These are phyloP conservation scores for Ecdyonurus torrentis DNA, from an alignment of 2,888 invertebrate species.

Conservation along the genomic window DNA sequence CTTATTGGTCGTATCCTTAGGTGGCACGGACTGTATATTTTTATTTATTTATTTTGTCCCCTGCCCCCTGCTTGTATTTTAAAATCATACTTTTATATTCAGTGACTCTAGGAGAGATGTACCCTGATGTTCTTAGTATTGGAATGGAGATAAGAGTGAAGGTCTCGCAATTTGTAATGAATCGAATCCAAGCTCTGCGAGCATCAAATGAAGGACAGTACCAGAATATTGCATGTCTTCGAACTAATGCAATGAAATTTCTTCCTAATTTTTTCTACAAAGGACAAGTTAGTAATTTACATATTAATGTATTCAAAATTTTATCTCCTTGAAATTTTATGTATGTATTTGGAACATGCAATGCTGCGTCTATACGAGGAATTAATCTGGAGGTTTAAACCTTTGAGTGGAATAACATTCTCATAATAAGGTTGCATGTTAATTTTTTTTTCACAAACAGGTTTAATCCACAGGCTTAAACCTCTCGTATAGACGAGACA, in stretches of 20 bases:
- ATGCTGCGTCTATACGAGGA: too few relatives aligned
- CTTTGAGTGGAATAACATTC: too few relatives aligned
- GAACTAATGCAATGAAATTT: constrained; percentile 99
- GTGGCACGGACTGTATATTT: too few relatives aligned
- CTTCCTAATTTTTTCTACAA: constrained; percentile 92
- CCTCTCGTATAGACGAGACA: too few relatives aligned
- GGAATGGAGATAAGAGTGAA: constrained; percentile 98
- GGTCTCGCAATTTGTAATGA: constrained; percentile 89
- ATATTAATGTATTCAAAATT: too few relatives aligned
- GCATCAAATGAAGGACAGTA: constrained; percentile 56
- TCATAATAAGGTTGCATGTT: too few relatives aligned
- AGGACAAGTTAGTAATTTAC: constrained; percentile 50
- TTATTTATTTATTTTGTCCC: not conserved
- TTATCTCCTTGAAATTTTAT: too few relatives aligned
- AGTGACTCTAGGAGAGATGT: constrained; percentile 83
- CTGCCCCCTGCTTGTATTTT: not conserved
- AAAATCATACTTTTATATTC: constrained; percentile 21
- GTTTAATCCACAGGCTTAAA: too few relatives aligned
- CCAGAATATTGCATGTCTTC: constrained; percentile 84
- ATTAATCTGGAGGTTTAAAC: too few relatives aligned
- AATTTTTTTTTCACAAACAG: too few relatives aligned
- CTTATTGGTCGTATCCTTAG: too few relatives aligned
- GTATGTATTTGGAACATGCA: too few relatives aligned
- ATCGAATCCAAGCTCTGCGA: constrained; percentile 77
- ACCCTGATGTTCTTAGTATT: constrained; percentile 71